Conservation (phyloP, 1,140 invertebrate genomes). For the Chironomus striatipennis region DNA sequence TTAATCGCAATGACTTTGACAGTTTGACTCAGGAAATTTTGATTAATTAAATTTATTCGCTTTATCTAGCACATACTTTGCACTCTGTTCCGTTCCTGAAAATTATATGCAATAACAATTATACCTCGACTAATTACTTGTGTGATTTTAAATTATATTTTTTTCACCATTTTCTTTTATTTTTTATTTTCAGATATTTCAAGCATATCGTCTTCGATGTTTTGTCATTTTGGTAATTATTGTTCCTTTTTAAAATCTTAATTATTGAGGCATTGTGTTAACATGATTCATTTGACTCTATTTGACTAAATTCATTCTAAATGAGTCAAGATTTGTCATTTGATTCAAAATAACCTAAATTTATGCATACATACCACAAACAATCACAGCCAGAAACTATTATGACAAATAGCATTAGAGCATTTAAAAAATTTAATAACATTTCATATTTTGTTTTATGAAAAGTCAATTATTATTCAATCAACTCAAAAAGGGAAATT, state of each 20-base stretch:
- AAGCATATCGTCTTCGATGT: neutral
- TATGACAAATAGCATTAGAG: too few relatives aligned
- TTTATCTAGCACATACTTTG: neutral
- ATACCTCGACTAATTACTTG: too few relatives aligned
- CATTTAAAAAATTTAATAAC: too few relatives aligned
- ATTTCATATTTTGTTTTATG: neutral
- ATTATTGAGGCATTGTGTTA: too few relatives aligned
- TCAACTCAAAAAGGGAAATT: conserved; percentile 2
- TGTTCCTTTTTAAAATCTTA: too few relatives aligned
- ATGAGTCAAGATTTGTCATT: neutral
- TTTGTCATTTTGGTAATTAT: conserved; percentile 1
- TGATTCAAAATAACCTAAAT: neutral
- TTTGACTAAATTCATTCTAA: too few relatives aligned
- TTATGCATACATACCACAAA: neutral
- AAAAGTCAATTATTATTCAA: conserved; percentile 23
- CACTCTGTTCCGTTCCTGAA: too few relatives aligned
- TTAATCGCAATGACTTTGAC: conserved; percentile 6
- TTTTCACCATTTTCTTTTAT: neutral
- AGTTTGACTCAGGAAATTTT: neutral
- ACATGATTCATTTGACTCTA: too few relatives aligned
- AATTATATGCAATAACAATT: too few relatives aligned
- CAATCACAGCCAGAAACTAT: too few relatives aligned
- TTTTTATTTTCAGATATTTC: neutral
- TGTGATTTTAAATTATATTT: too few relatives aligned
- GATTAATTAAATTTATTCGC: neutral